Percentiles rank a stretch among this genome's conserved stretches.
Conservation (phyloP, 2,888 invertebrate genomes). For the Trichogramma evanescens region DNA sequence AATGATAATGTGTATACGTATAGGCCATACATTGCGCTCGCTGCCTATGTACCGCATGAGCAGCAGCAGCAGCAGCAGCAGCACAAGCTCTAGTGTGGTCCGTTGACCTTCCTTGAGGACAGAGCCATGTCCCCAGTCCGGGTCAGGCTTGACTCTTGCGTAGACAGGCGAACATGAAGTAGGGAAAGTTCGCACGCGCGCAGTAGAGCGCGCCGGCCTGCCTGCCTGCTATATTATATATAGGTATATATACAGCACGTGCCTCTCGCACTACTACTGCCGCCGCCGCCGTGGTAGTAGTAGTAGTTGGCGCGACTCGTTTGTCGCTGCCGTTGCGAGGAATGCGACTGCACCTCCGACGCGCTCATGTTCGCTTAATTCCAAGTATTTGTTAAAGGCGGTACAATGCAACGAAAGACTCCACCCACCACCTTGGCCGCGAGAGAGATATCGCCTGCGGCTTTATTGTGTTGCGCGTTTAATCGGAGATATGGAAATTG, state of each 20-base stretch:
- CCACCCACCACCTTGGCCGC: slow-evolving; percentile 34
- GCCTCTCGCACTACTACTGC: background rate
- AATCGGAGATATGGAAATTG: too few relatives aligned
- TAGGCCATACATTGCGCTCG: too few relatives aligned
- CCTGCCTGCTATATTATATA: background rate
- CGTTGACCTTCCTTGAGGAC: slow-evolving; percentile 41
- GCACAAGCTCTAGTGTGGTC: slow-evolving; percentile 20
- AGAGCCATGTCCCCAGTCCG: slow-evolving; percentile 42
- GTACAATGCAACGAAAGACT: slow-evolving; percentile 40
- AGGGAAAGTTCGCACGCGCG: background rate
- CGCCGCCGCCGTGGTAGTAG: background rate
- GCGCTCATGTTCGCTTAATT: slow-evolving; percentile 33
- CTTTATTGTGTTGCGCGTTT: too few relatives aligned
- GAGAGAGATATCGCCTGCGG: too few relatives aligned
- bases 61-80: background rate
- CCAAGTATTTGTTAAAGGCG: slow-evolving; percentile 43
- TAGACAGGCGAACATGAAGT: slow-evolving; percentile 36
- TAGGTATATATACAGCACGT: background rate
- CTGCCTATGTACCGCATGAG: too few relatives aligned
- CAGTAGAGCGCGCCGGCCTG: background rate
- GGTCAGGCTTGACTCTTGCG: slow-evolving; percentile 42
- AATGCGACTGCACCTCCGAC: background rate
- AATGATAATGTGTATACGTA: too few relatives aligned
- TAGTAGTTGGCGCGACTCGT: background rate
- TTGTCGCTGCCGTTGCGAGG: too few relatives aligned